These are phyloP conservation scores for Copsychus sechellarum DNA, from an alignment of 2,113 vertebrate species.

Conservation along the genomic window DNA sequence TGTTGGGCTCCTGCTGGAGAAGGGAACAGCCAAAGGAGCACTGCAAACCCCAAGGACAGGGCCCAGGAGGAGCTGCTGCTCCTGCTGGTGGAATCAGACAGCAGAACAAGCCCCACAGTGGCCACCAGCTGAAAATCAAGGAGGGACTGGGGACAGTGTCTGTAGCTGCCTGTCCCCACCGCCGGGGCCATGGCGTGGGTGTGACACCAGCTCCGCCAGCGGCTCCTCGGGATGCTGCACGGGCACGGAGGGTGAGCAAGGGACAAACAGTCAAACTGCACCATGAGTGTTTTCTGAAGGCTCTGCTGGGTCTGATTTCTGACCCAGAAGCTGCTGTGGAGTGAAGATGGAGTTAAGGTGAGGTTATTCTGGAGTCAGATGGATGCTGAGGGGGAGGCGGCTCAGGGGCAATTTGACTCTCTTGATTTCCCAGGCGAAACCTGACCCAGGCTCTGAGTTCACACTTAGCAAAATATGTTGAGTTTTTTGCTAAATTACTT, in stretches of 20 bases:
- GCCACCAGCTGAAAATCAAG: neutral
- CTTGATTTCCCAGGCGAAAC: neutral
- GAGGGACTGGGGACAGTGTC: neutral
- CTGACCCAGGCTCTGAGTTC: conserved; percentile 2
- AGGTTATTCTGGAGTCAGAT: neutral
- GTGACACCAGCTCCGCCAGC: neutral
- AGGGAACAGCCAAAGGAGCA: neutral
- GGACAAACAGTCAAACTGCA: neutral
- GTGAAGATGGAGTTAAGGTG: neutral
- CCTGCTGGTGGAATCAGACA: neutral
- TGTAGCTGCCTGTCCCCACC: neutral
- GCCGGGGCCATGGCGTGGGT: neutral
- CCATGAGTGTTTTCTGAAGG: neutral
- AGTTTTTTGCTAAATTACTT: neutral
- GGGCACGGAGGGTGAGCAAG: neutral
- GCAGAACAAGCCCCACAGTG: neutral
- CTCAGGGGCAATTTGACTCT: neutral
- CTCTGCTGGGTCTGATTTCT: neutral
- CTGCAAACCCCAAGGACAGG: neutral
- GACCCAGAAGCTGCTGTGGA: neutral
- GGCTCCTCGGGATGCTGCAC: rapidly evolving
- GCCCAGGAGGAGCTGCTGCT: neutral
- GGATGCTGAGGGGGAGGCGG: neutral
- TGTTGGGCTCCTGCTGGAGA: neutral
- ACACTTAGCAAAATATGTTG: neutral